A percentile compares a stretch with the other conserved stretches of the same genome.
These are phyloP conservation scores for Oligia fasciuncula DNA, from an alignment of 2,888 invertebrate species.

Conservation along the genomic window DNA sequence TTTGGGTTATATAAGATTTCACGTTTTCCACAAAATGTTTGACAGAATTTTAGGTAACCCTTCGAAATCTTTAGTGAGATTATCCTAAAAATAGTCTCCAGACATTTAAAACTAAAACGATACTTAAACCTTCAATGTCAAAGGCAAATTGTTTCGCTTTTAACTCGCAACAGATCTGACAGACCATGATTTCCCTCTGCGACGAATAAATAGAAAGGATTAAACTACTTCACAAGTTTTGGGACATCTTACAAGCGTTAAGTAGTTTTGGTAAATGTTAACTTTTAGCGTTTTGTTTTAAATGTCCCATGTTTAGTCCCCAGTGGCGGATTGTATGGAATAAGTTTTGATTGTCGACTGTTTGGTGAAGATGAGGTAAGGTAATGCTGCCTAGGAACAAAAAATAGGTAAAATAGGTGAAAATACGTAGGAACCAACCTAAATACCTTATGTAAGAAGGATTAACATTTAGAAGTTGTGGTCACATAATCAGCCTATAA, in stretches of 20 bases:
- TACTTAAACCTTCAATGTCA: slow-evolving; percentile 61
- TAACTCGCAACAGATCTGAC: slow-evolving; percentile 62
- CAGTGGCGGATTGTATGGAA: slow-evolving; percentile 42
- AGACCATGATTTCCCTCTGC: slow-evolving; percentile 75
- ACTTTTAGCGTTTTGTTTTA: slow-evolving; percentile 65
- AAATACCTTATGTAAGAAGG: not conserved
- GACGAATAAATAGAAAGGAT: slow-evolving; percentile 76
- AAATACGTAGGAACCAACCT: not conserved
- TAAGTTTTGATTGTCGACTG: slow-evolving; percentile 58
- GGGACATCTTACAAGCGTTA: slow-evolving; percentile 70
- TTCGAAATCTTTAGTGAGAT: not conserved
- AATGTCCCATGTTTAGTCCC: slow-evolving; percentile 62
- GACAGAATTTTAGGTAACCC: not conserved
- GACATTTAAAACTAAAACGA: slow-evolving; percentile 47
- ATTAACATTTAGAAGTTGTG: not conserved
- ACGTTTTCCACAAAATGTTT: not conserved
- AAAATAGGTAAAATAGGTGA: too few relatives aligned
- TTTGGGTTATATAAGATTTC: not conserved
- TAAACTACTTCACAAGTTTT: slow-evolving; percentile 74
- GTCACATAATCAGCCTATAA: too few relatives aligned
- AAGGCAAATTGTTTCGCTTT: slow-evolving; percentile 62
- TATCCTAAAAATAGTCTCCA: slow-evolving; percentile 11
- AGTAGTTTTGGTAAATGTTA: slow-evolving; percentile 69
- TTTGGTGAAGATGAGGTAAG: slow-evolving; percentile 25
- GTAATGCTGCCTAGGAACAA: slow-evolving; percentile 6